These are phyloP conservation scores for Orthosia cruda DNA, from an alignment of 2,888 invertebrate species.

Conservation along the genomic window DNA sequence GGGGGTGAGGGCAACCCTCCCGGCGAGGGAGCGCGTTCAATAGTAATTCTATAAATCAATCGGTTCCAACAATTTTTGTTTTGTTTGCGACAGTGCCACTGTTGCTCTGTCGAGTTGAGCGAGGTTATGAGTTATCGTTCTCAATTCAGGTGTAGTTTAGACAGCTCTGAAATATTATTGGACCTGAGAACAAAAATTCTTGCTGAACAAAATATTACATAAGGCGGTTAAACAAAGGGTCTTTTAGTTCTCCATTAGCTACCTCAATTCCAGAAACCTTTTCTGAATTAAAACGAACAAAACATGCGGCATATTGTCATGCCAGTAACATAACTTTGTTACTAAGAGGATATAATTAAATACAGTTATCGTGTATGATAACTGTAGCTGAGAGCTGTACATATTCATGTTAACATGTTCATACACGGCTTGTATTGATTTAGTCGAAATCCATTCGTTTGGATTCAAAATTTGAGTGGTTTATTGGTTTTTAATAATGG, in stretches of 20 bases:
- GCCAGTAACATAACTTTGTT: neutral
- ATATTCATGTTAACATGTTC: neutral
- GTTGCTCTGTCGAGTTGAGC: constrained; percentile 47
- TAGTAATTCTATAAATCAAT: constrained; percentile 87
- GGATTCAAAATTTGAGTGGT: constrained; percentile 1
- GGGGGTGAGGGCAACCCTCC: constrained; percentile 64
- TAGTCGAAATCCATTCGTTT: constrained; percentile 4
- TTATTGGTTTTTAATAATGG: too few relatives aligned
- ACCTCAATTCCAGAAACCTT: neutral
- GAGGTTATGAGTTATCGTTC: constrained; percentile 57
- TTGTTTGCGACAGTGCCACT: constrained; percentile 64
- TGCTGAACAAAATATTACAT: neutral
- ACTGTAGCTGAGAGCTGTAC: neutral
- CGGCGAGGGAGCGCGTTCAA: constrained; percentile 68
- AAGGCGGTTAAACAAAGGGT: neutral
- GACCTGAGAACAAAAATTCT: neutral
- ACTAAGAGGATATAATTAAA: neutral
- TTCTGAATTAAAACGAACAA: neutral
- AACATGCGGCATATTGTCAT: neutral
- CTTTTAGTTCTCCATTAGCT: constrained; percentile 1
- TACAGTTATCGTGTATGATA: neutral
- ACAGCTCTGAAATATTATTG: constrained; percentile 44
- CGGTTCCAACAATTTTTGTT: constrained; percentile 68
- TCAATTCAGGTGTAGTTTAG: constrained; percentile 54
- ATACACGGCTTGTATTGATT: neutral